phyloP scores from a whole-genome alignment of 2,888 invertebrate genomes.

The Agrotis segetum region DNA sequence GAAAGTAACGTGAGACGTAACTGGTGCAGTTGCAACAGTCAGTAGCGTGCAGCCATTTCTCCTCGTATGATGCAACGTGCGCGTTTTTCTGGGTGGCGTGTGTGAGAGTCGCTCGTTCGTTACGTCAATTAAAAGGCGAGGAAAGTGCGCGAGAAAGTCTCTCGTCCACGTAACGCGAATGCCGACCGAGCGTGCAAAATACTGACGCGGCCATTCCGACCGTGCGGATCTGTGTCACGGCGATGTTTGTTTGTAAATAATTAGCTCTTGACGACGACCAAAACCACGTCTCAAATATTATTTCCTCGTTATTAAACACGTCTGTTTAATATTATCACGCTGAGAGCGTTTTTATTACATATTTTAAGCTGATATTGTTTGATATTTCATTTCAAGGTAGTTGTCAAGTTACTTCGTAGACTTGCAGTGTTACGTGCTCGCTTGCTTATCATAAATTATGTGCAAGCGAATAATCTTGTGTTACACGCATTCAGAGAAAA shows the following conservation, averaged over 20 bases:
- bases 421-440: constrained; percentile 28
- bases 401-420: constrained; percentile 11
- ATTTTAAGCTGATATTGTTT: constrained; percentile 26
- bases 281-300: constrained; percentile 74
- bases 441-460: constrained; percentile 49
- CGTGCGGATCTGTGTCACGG: constrained; percentile 83
- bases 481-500: constrained; percentile 80
- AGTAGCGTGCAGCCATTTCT: constrained; percentile 89
- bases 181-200: constrained; percentile 72
- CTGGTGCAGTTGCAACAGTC: constrained; percentile 85
- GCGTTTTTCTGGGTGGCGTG: constrained; percentile 86
- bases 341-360: constrained; percentile 11
- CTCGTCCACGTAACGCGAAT: constrained; percentile 82
- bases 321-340: constrained; percentile 43
- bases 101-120: constrained; percentile 88
- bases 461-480: constrained; percentile 60
- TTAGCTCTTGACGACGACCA: constrained; percentile 67
- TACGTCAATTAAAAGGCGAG: constrained; percentile 89
- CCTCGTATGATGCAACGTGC: constrained; percentile 88
- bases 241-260: constrained; percentile 87
- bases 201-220: constrained; percentile 70
- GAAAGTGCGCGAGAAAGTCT: constrained; percentile 90
- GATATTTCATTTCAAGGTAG: constrained; percentile 7
- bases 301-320: constrained; percentile 73
- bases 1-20: constrained; percentile 84